phyloP scores from a whole-genome alignment of 2,113 vertebrate genomes.

The Halichoerus grypus region DNA sequence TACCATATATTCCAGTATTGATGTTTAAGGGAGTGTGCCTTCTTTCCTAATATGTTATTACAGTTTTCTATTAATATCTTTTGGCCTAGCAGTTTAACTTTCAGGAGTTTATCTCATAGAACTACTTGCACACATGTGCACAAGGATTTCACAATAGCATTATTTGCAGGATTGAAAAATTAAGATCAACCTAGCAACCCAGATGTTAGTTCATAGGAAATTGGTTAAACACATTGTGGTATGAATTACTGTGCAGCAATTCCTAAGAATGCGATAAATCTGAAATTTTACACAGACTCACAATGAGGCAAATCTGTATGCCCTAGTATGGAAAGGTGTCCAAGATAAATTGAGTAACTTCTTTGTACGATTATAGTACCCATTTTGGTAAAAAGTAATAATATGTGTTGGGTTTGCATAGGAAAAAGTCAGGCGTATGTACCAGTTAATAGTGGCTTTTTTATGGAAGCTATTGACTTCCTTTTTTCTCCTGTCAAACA shows the following conservation, averaged over 20 bases:
- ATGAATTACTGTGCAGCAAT: neutral
- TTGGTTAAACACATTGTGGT: slow-evolving; percentile 32
- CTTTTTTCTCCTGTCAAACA: neutral
- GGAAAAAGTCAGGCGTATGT: neutral
- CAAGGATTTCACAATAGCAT: slow-evolving; percentile 33
- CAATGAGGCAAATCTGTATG: neutral
- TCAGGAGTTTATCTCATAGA: neutral
- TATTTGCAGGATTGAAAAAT: slow-evolving; percentile 49
- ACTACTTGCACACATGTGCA: neutral
- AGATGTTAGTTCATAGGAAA: neutral
- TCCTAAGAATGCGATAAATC: slow-evolving; percentile 13
- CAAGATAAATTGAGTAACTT: slow-evolving; percentile 9
- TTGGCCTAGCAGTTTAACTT: slow-evolving; percentile 36
- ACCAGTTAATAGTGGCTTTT: neutral
- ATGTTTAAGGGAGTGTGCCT: neutral
- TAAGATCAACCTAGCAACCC: neutral
- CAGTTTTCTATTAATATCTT: neutral
- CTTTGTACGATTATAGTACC: neutral
- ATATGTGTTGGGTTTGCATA: neutral
- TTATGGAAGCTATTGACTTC: neutral
- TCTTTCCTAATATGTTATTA: neutral
- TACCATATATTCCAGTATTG: neutral
- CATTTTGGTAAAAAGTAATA: slow-evolving; percentile 18
- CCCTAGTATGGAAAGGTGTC: neutral
- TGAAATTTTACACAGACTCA: neutral